Base-by-base conservation (phyloP, 2,797 vertebrate species). In the Eulemur mongoz region DNA sequence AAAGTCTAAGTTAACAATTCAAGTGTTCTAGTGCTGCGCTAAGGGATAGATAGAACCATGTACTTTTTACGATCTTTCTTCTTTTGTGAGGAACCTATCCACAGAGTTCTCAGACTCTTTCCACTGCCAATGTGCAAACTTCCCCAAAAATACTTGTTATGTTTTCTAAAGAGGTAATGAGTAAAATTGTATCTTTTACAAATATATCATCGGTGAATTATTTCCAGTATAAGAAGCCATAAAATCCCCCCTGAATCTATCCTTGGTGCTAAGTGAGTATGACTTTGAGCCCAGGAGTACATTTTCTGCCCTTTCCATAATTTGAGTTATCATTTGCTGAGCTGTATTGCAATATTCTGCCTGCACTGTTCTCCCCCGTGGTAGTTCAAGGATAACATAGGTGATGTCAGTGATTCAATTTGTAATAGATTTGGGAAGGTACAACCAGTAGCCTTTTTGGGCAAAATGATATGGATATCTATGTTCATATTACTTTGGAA, bases 361-460 rank as follows among this genome's bases (percentile, higher is more conserved):
- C 78, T 91, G 40, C 32, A 96, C 0, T 40, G 38, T 96, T 98
- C 94, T 70, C 69, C 48, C 73, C 59, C 94, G 69, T 57, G 0
- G 1, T 23, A 91, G 10, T 96, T 69, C 91, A 97, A 87, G 20
- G 94, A 95, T 89, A 95, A 82, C 38, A 72, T 70, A 90, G 95
- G 43, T 85, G 30, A 92, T 57, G 13, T 38, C 52, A 25, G 52
- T 57, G 23, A 23, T 57, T 38, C 22, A 23, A 10, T 57, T 76
- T 50, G 22, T 97, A 91, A 98, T 98, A 97, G 97, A 98, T 98
- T 97, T 96, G 97, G 91, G 86, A 84, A 96, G 97, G 76, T 96
- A 93, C 96, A 89, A 65, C 94, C 82, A 97, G 89, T 97, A 97
- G 43, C 25, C 50, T 97, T 97, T 97, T 91, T 96, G 59, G 84